Conservation (phyloP, 1,140 invertebrate species). For the Drosophila mayri region DNA sequence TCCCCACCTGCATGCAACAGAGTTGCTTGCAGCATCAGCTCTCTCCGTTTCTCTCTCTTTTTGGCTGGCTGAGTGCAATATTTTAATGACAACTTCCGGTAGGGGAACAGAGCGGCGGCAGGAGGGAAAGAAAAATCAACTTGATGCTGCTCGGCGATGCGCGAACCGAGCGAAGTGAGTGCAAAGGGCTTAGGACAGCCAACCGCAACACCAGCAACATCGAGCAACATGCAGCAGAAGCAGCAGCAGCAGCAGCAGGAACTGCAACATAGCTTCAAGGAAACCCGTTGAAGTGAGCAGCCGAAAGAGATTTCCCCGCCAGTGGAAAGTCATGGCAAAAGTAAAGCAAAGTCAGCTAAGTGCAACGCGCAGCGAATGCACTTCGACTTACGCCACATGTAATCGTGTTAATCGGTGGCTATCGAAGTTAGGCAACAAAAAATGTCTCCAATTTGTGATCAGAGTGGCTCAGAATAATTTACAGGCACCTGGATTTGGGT, state of each 20-base stretch:
- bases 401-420: background rate
- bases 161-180: conserved; percentile 34
- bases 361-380: conserved; percentile 40
- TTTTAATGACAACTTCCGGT: conserved; percentile 62
- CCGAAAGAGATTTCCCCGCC: conserved; percentile 29
- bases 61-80: conserved; percentile 52
- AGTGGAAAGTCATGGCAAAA: conserved; percentile 21
- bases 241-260: background rate
- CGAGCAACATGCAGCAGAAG: background rate
- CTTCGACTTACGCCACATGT: background rate
- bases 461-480: background rate
- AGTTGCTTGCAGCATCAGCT: conserved; percentile 42
- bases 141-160: conserved; percentile 52
- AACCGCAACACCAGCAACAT: conserved; percentile 8
- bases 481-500: background rate
- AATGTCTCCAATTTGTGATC: background rate
- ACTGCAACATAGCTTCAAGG: conserved; percentile 11
- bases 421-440: background rate
- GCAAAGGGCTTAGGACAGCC: conserved; percentile 40
- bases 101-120: background rate
- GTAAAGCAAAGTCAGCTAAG: conserved; percentile 48
- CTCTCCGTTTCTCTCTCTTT: background rate
- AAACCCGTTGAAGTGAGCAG: conserved; percentile 61
- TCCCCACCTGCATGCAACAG: conserved; percentile 49
- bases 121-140: conserved; percentile 21